Percentiles rank a stretch among this genome's conserved stretches.
Conservation (phyloP, 1,140 invertebrate genomes). For the Eupeodes corollae region DNA sequence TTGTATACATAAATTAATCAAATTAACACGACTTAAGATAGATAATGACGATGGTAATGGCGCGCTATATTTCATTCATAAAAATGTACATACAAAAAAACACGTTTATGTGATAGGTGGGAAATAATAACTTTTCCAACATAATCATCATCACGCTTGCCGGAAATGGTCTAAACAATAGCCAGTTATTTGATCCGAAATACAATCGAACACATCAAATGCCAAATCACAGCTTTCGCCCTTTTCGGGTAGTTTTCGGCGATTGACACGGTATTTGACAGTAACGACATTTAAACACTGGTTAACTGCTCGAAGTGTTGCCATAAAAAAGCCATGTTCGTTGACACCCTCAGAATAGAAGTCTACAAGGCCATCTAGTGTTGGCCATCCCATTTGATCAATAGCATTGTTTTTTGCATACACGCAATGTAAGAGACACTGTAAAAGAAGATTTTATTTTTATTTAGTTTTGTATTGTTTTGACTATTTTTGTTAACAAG, state of each 20-base stretch:
- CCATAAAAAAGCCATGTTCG: constrained; percentile 57
- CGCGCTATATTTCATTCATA: too few species aligned
- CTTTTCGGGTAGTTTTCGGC: constrained; percentile 38
- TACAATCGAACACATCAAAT: constrained; percentile 62
- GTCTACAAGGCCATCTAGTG: constrained; percentile 50
- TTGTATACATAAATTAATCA: too few species aligned
- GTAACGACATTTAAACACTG: constrained; percentile 48
- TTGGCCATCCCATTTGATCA: constrained; percentile 47
- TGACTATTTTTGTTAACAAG: background rate
- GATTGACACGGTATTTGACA: constrained; percentile 29
- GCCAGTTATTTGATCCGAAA: constrained; percentile 56
- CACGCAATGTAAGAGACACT: constrained; percentile 36
- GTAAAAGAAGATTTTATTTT: constrained; percentile 1
- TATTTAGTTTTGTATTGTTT: too few species aligned
- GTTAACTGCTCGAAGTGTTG: constrained; percentile 52
- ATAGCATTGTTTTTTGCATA: constrained; percentile 34
- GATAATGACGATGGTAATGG: too few species aligned
- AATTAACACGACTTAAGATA: too few species aligned
- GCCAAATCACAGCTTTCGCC: constrained; percentile 57
- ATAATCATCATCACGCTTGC: too few species aligned
- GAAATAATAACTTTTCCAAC: too few species aligned
- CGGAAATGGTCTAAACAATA: constrained; percentile 41
- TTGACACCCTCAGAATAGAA: constrained; percentile 58
- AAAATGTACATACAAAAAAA: too few species aligned
- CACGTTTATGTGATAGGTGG: too few species aligned